A percentile compares a stretch with the other conserved stretches of the same genome.
phyloP scores from a whole-genome alignment of 2,113 vertebrate genomes.

The Muntiacus muntjak region DNA sequence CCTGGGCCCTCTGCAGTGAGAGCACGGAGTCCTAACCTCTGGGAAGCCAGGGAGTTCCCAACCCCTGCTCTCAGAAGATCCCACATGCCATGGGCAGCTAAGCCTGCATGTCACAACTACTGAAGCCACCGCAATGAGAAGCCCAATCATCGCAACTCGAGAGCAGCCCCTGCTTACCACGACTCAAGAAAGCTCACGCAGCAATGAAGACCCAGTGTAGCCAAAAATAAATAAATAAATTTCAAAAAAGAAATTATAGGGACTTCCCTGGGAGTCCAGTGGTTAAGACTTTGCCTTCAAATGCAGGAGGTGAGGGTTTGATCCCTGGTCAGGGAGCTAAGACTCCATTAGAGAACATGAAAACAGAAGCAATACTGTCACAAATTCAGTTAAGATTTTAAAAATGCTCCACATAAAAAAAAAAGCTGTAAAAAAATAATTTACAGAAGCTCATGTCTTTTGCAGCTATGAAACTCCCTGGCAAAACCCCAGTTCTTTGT shows the following conservation, averaged over 20 bases:
- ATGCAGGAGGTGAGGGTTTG: background rate
- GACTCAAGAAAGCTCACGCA: background rate
- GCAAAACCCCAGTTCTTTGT: background rate
- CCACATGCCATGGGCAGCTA: background rate
- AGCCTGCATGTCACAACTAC: background rate
- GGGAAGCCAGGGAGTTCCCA: background rate
- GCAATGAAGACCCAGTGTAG: background rate
- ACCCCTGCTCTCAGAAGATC: background rate
- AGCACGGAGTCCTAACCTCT: background rate
- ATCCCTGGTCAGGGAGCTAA: background rate
- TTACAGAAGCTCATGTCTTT: background rate
- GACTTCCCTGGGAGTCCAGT: background rate
- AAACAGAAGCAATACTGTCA: background rate
- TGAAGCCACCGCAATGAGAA: background rate
- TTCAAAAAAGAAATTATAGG: background rate
- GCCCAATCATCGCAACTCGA: fast-evolving
- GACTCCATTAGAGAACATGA: background rate
- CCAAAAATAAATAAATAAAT: background rate
- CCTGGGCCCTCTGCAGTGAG: background rate
- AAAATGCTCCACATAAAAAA: background rate
- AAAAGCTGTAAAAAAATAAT: background rate
- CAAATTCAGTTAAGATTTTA: background rate
- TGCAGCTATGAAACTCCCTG: background rate
- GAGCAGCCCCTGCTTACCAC: background rate
- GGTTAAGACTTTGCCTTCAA: background rate